Conservation (phyloP, 2,888 invertebrate species). For the Agelastica alni region DNA sequence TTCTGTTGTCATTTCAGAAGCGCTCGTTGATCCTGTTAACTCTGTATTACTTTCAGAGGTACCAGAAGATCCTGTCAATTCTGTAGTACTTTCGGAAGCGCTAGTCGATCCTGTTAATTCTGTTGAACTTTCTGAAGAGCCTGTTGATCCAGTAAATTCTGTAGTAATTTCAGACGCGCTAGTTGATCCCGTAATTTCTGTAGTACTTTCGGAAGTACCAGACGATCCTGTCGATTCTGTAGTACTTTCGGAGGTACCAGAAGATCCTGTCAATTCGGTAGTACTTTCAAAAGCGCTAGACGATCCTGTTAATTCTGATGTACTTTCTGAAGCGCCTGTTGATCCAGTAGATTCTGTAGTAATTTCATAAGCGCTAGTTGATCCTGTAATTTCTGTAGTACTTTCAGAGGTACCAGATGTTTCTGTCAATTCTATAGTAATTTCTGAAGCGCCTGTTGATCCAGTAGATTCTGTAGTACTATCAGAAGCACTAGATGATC, state of each 20-base stretch:
- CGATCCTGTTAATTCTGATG: conserved; percentile 29
- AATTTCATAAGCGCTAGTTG: too few species aligned
- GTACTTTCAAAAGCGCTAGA: conserved; percentile 29
- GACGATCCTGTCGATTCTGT: conserved; percentile 31
- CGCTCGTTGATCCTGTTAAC: conserved; percentile 29
- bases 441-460: background rate
- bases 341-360: conserved; percentile 30
- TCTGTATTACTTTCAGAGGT: conserved; percentile 28
- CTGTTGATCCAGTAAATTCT: conserved; percentile 28
- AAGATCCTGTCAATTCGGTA: conserved; percentile 20
- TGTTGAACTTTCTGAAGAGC: conserved; percentile 25
- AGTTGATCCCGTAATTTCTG: conserved; percentile 26
- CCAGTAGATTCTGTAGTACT: conserved; percentile 25
- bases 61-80: conserved; percentile 25
- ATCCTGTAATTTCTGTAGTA: conserved; percentile 33
- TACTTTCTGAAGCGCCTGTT: conserved; percentile 8
- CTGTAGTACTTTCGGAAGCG: conserved; percentile 31
- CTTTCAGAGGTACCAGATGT: background rate
- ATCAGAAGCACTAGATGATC: conserved; percentile 21
- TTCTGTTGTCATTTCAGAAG: conserved; percentile 25
- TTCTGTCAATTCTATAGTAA: background rate
- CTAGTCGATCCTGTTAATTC: conserved; percentile 30
- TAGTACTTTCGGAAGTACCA: conserved; percentile 26
- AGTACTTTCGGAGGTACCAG: conserved; percentile 10
- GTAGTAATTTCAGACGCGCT: conserved; percentile 24